These are phyloP conservation scores for Chiloscyllium plagiosum DNA, from an alignment of 2,113 vertebrate species.

Conservation along the genomic window DNA sequence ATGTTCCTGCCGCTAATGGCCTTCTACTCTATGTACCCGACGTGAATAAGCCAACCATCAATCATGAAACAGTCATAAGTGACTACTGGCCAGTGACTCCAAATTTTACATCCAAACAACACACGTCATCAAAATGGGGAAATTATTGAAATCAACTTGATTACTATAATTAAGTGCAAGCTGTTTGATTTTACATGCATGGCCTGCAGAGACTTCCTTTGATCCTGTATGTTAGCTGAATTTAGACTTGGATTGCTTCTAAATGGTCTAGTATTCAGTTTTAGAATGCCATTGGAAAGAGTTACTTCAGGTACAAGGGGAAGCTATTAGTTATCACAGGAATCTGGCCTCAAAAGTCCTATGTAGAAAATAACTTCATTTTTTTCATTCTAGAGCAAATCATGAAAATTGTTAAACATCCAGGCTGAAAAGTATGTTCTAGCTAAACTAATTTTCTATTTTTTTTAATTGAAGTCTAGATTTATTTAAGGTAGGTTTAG, in stretches of 20 bases:
- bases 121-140: slow-evolving; percentile 38
- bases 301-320: slow-evolving; percentile 23
- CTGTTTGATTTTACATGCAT: neutral
- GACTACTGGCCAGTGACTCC: slow-evolving; percentile 43
- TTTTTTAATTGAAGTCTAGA: slow-evolving; percentile 28
- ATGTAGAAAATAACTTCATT: slow-evolving; percentile 33
- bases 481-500: slow-evolving; percentile 35
- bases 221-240: neutral
- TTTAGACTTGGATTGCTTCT: neutral
- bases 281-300: neutral
- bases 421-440: neutral
- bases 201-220: neutral
- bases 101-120: slow-evolving; percentile 53
- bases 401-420: slow-evolving; percentile 7
- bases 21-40: slow-evolving; percentile 16
- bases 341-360: neutral
- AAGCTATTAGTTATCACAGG: slow-evolving; percentile 9
- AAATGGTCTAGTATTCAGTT: neutral
- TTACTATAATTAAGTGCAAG: neutral
- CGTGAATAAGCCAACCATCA: neutral
- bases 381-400: slow-evolving; percentile 31
- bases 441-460: slow-evolving; percentile 33
- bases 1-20: slow-evolving; percentile 21
- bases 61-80: slow-evolving; percentile 34
- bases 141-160: neutral